A percentile compares a stretch with the other conserved stretches of the same genome.
These are phyloP conservation scores for Heliothis virescens DNA, from an alignment of 1,140 invertebrate genomes.

Conservation along the genomic window DNA sequence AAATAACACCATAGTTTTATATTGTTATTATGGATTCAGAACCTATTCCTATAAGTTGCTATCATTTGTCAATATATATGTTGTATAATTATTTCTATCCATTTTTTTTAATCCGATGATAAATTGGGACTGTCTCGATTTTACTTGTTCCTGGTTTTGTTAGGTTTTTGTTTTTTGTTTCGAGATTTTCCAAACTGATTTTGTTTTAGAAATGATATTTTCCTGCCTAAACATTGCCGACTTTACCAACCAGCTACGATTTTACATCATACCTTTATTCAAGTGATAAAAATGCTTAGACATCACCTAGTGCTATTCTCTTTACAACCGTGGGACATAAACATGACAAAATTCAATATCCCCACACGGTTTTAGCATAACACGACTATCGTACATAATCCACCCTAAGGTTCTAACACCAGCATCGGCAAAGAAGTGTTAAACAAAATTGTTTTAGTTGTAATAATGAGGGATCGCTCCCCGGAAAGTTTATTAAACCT, in stretches of 20 bases:
- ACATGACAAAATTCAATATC: background rate
- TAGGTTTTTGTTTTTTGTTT: background rate
- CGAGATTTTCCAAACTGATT: background rate
- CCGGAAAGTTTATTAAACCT: conserved; percentile 68
- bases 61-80: conserved; percentile 50
- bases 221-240: too few species aligned
- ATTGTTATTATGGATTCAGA: conserved; percentile 45
- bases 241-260: too few species aligned
- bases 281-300: too few species aligned
- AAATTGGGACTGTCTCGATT: conserved; percentile 37
- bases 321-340: background rate
- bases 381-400: conserved; percentile 12
- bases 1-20: conserved; percentile 79
- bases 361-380: background rate
- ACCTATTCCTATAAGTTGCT: conserved; percentile 34
- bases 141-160: conserved; percentile 19
- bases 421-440: conserved; percentile 52
- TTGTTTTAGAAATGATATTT: background rate
- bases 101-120: conserved; percentile 28
- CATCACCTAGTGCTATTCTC: too few species aligned
- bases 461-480: conserved; percentile 53
- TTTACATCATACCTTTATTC: too few species aligned
- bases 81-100: conserved; percentile 40
- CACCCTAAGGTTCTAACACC: conserved; percentile 9
- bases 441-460: conserved; percentile 57